These are phyloP conservation scores for Phyllostomus hastatus DNA, from an alignment of 2,113 vertebrate genomes.

Conservation along the genomic window DNA sequence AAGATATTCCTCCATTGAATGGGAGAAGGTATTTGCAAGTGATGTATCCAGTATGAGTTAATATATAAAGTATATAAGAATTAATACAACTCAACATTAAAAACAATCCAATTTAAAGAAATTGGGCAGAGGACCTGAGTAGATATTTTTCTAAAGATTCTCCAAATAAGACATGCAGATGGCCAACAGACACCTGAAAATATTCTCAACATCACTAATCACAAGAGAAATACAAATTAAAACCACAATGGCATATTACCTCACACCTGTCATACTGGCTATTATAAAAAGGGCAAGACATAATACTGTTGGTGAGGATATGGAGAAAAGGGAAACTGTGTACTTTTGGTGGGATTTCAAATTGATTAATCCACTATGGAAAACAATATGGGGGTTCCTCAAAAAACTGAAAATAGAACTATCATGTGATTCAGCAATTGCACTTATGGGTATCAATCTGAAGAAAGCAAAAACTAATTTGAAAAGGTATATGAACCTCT, in stretches of 20 bases:
- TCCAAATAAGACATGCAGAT: background rate
- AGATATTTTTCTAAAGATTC: background rate
- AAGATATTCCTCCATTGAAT: background rate
- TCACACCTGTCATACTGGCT: background rate
- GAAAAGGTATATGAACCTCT: background rate
- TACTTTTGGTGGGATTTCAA: background rate
- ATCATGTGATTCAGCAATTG: background rate
- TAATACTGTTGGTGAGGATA: background rate
- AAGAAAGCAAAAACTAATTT: background rate
- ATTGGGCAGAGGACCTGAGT: background rate
- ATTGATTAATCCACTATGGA: background rate
- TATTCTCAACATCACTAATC: background rate
- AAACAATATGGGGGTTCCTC: background rate
- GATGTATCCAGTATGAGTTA: background rate
- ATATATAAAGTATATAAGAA: background rate
- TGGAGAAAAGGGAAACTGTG: background rate
- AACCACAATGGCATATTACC: background rate
- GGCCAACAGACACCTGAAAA: background rate
- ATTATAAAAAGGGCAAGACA: background rate
- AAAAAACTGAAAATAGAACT: background rate
- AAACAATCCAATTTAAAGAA: background rate
- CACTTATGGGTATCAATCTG: background rate
- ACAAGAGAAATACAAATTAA: background rate
- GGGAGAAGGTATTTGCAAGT: background rate
- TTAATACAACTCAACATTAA: background rate